Base-by-base conservation (phyloP, 2,888 invertebrate genomes). In the Saturnia pavonia region DNA sequence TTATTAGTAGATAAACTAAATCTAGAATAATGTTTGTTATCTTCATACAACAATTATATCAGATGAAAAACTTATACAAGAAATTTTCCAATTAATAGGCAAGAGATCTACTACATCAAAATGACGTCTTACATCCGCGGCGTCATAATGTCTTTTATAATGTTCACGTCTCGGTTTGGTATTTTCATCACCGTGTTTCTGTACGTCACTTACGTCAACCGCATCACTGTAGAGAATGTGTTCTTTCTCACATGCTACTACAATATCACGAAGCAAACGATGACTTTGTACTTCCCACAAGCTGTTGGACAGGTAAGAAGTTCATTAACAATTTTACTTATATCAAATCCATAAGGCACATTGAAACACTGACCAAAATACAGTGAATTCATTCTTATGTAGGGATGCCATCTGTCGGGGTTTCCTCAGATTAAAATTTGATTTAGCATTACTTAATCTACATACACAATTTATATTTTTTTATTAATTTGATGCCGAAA, bases 201-300 rank as follows among this genome's bases (percentile, higher is more conserved):
- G 0, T 96, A 95, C 80, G 95, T 96, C 67, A 88, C 96, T 1
- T 89, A 92, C 42, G 96, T 95, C 14, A 93, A 95, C 77, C 85
- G 88, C 1, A 94, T 97, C 75, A 95, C 95, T 0, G 96, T 97
- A 1, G 96, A 97, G 85, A 95, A 95, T 83, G 96, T 96, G 0
- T 97, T 96, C 85, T 95, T 97, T 65, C 91, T 96, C 43, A 95
- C 96, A 7, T 95, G 97, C 34, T 95, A 96, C 78, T 97, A 96
- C 89, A 96, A 97, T 79, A 95, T 96, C 54, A 91, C 97, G 48
- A 95, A 96, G 74, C 95, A 96, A 78, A 95, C 96, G 2, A 95
- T 97, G 95, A 96, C 96, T 54, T 94, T 97, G 42, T 96, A 96
- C 82, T 96, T 97, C 80, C 95, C 95, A 12, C 94, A 94, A 79